phyloP scores from a whole-genome alignment of 2,888 invertebrate species.

The Diachrysia chrysitis region DNA sequence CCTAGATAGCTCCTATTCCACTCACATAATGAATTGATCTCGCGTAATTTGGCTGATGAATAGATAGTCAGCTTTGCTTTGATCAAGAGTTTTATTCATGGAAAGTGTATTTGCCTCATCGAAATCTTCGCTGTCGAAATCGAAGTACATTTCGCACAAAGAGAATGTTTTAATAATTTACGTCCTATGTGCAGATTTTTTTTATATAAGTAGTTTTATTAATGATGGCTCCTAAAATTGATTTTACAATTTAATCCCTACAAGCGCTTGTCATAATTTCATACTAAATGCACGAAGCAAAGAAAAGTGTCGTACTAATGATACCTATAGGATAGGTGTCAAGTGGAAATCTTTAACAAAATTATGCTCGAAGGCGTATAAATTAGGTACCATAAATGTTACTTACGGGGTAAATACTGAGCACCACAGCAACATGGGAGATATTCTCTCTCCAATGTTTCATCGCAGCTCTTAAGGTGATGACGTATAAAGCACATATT shows the following conservation, averaged over 20 bases:
- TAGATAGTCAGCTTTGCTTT: not conserved
- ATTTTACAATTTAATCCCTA: too few species aligned
- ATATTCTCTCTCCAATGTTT: constrained; percentile 86
- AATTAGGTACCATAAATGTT: not conserved
- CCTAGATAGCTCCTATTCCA: constrained; percentile 5
- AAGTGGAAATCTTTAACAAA: too few species aligned
- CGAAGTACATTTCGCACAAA: not conserved
- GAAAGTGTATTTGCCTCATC: not conserved
- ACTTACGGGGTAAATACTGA: constrained; percentile 91
- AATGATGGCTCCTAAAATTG: too few species aligned
- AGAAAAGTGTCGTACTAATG: too few species aligned
- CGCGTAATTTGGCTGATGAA: not conserved
- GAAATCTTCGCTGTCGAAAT: not conserved
- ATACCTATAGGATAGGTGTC: too few species aligned
- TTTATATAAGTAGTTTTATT: too few species aligned
- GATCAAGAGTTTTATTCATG: constrained; percentile 6
- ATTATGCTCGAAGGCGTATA: too few species aligned
- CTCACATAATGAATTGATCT: not conserved
- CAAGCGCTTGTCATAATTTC: too few species aligned
- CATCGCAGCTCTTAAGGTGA: constrained; percentile 88
- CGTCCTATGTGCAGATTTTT: too few species aligned
- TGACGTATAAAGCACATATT: constrained; percentile 85
- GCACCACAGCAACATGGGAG: constrained; percentile 87
- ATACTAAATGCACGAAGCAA: too few species aligned
- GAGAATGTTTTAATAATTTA: not conserved